Percentiles rank a stretch among this genome's conserved stretches.
Evolutionary conservation across 1,140 invertebrate species (phyloP).

Genomic region (Arion vulgaris): DNA sequence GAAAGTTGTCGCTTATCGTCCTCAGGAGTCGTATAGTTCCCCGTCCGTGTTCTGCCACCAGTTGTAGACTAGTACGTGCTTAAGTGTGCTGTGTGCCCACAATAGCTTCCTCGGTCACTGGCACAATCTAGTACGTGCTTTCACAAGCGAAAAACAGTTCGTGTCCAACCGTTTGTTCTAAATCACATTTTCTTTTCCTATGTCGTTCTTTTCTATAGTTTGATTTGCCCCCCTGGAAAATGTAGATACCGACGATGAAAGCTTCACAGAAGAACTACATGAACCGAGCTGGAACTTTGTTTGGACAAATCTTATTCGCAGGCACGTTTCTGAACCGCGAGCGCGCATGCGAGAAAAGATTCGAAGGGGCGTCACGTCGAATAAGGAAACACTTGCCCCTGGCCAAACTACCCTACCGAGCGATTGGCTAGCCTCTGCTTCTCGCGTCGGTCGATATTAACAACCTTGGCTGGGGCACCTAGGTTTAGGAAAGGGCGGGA

Average conservation of each 20-base stretch:
- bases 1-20: constrained; percentile 7
- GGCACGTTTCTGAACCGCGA: neutral
- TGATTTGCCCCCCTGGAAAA: neutral
- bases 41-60: neutral
- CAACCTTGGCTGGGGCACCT: neutral
- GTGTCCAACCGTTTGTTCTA: neutral
- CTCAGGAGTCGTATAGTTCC: neutral
- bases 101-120: constrained; percentile 3
- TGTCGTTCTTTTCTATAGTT: neutral
- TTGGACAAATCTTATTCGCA: neutral
- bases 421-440: neutral
- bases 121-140: constrained; percentile 5
- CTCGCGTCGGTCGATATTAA: neutral
- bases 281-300: neutral
- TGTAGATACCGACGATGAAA: constrained; percentile 2
- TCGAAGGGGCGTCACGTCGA: neutral
- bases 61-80: neutral
- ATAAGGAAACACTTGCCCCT: neutral
- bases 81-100: constrained; percentile 6
- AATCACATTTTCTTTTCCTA: neutral
- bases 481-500: neutral
- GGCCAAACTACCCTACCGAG: neutral
- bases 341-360: neutral
- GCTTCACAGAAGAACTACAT: neutral
- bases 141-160: neutral